phyloP scores from a whole-genome alignment of 2,113 vertebrate genomes.

The Mus spicilegus region DNA sequence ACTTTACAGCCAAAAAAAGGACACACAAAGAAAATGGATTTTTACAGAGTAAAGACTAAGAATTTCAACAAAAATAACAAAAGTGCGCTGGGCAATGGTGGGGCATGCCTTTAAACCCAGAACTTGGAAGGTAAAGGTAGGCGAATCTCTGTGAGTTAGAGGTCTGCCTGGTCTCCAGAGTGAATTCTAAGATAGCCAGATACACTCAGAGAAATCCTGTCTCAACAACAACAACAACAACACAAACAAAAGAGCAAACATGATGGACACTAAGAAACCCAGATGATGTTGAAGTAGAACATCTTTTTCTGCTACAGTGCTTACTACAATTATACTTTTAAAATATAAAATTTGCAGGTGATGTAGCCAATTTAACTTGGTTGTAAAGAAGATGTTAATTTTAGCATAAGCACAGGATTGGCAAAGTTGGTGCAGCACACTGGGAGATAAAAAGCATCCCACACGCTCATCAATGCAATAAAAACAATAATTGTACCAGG shows the following conservation, averaged over 20 bases:
- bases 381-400: not conserved
- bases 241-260: not conserved
- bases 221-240: too few species aligned
- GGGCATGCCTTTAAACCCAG: too few species aligned
- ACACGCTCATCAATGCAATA: not conserved
- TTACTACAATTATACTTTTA: not conserved
- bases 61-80: not conserved
- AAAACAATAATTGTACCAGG: constrained; percentile 10
- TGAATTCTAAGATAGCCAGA: too few species aligned
- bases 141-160: too few species aligned
- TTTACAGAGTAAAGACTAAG: constrained; percentile 2
- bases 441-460: not conserved
- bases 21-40: constrained; percentile 17
- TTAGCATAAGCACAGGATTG: not conserved
- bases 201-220: too few species aligned
- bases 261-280: not conserved
- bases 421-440: not conserved
- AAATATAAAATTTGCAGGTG: not conserved
- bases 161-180: too few species aligned
- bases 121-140: too few species aligned
- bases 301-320: constrained; percentile 4
- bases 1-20: not conserved
- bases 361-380: not conserved
- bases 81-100: too few species aligned
- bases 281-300: not conserved